Evolutionary conservation across 1,140 invertebrate species (phyloP).

Genomic region (Brachionus asplanchnoidis): DNA sequence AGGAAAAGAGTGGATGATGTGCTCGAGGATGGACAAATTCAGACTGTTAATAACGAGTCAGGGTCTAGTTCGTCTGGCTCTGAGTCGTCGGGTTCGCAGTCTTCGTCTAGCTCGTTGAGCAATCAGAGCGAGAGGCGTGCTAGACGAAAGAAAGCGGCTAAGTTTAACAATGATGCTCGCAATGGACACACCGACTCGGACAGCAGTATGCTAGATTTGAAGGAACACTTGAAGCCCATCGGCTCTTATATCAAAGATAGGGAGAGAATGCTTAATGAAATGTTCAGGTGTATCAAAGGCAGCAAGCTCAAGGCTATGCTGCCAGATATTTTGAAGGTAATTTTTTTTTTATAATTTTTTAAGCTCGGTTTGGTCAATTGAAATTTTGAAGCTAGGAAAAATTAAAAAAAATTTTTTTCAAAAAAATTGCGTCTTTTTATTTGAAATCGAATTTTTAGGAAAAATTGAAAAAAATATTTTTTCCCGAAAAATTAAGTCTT

Average conservation of each 20-base stretch:
- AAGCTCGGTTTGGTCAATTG: background rate
- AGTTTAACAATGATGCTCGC: background rate
- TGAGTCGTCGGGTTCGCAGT: background rate
- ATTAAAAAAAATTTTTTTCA: too few species aligned
- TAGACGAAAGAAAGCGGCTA: background rate
- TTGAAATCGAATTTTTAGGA: too few species aligned
- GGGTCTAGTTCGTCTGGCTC: background rate
- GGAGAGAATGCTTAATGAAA: conserved; percentile 49
- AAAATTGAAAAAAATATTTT: too few species aligned
- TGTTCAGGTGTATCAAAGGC: conserved; percentile 50
- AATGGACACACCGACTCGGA: conserved; percentile 34
- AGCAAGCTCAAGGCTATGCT: conserved; percentile 49
- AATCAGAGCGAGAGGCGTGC: background rate
- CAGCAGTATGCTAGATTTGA: conserved; percentile 47
- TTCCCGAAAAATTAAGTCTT: too few species aligned
- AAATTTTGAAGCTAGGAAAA: background rate
- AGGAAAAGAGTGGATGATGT: background rate
- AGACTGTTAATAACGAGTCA: background rate
- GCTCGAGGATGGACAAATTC: conserved; percentile 10
- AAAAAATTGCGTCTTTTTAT: too few species aligned
- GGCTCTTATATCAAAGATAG: conserved; percentile 48
- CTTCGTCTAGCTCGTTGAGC: background rate
- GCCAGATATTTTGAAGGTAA: conserved; percentile 52
- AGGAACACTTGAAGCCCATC: conserved; percentile 49
- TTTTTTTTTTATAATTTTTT: background rate